These are phyloP conservation scores for Branchellion lobata DNA, from an alignment of 2,888 invertebrate genomes.

Conservation along the genomic window DNA sequence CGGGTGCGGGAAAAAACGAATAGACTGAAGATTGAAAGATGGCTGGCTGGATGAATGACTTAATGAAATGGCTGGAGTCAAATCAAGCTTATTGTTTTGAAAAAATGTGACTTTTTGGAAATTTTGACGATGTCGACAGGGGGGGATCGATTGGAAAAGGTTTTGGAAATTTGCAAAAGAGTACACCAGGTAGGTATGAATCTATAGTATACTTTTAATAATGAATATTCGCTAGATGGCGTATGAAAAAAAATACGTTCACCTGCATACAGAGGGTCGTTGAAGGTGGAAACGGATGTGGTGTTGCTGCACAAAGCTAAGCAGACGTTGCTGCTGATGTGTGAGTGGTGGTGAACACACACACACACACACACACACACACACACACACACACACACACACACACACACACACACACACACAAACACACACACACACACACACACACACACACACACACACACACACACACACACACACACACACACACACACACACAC, in stretches of 20 bases:
- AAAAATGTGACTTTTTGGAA: too few species aligned
- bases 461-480: not conserved
- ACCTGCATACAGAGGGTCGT: not conserved
- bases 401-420: too few species aligned
- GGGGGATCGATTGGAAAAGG: not conserved
- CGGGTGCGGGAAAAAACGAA: too few species aligned
- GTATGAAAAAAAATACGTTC: not conserved
- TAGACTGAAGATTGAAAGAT: too few species aligned
- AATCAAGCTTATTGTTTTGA: too few species aligned
- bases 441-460: conserved; percentile 25
- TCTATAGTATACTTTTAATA: not conserved
- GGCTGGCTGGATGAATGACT: too few species aligned
- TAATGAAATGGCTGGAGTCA: too few species aligned
- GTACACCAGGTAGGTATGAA: not conserved
- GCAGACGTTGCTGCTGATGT: not conserved
- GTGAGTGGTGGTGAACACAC: not conserved
- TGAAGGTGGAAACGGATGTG: not conserved
- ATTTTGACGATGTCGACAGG: too few species aligned
- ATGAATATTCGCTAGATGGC: too few species aligned
- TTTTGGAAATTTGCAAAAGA: not conserved
- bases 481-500: not conserved
- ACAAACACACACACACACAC: too few species aligned
- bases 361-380: conserved; percentile 1
- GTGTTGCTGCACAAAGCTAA: conserved; percentile 5
- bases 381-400: not conserved